Conservation (phyloP, 2,797 vertebrate genomes). For the Cossypha caffra region DNA sequence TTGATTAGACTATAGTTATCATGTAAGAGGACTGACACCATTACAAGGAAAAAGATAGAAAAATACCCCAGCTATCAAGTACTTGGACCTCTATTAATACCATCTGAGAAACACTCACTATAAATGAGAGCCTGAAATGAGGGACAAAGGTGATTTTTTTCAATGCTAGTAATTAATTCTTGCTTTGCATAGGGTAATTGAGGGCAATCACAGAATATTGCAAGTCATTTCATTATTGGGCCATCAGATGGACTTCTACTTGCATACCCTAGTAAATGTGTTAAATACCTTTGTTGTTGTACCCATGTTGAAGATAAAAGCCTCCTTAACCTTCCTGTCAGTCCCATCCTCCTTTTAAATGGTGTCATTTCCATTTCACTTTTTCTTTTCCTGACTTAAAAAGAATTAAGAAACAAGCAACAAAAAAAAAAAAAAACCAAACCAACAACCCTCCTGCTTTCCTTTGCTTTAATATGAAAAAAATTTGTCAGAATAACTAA, state of each 20-base stretch:
- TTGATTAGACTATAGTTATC: slow-evolving; percentile 40
- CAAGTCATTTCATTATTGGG: slow-evolving; percentile 74
- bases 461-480: not conserved
- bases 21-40: not conserved
- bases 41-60: not conserved
- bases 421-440: not conserved
- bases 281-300: slow-evolving; percentile 60
- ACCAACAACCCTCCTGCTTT: not conserved
- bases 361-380: slow-evolving; percentile 1
- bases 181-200: slow-evolving; percentile 85
- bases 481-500: not conserved
- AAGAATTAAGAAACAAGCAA: not conserved
- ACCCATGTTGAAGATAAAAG: slow-evolving; percentile 15
- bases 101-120: slow-evolving; percentile 33
- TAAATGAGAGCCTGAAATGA: slow-evolving; percentile 72
- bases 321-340: not conserved
- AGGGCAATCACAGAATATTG: slow-evolving; percentile 80
- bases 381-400: not conserved
- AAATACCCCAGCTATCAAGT: slow-evolving; percentile 22
- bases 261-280: slow-evolving; percentile 41
- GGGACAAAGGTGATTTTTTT: slow-evolving; percentile 77
- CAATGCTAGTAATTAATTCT: slow-evolving; percentile 83
- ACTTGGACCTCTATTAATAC: slow-evolving; percentile 65
- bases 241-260: slow-evolving; percentile 71
- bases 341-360: not conserved